Evolutionary conservation across 2,888 invertebrate genomes (phyloP), one percentile per base, ranked within the genome.

Genomic region (Scaptomyza reducta): DNA sequence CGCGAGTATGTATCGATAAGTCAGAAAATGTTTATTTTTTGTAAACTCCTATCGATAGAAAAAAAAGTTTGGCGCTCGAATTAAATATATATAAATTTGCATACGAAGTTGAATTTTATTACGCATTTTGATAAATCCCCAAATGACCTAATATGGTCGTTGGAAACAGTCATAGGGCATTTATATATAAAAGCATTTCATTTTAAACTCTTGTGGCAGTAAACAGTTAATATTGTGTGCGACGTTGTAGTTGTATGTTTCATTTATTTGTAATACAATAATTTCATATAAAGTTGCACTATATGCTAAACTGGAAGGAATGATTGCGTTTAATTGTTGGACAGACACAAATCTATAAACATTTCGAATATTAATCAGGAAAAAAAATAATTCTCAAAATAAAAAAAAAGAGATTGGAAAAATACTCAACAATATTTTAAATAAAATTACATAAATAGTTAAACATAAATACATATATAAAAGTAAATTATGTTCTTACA

Each of bases 221-320:
- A 79, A 79, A 69, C 57, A 79, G 63, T 64, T 81, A 53, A 64
- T 76, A 56, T 56, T 40, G 58, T 71, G 56, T 41, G 29, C 33
- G 29, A 53, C 44, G 18, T 71, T 79, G 51, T 66, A 68, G 61
- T 81, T 62, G 56, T 53, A 61, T 75, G 56, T 70, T 65, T 63
- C 38, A 58, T 79, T 73, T 68, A 73, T 84, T 71, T 70, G 55
- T 49, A 84, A 73, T 84, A 85, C 68, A 87, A 63, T 87, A 75
- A 67, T 84, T 84, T 79, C 64, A 75, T 84, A 69, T 83, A 66
- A 86, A 73, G 72, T 81, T 82, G 73, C 78, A 81, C 79, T 81
- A 74, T 75, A 87, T 65, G 85, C 87, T 87, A 81, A 73, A 69
- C 73, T 82, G 82, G 82, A 82, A 82, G 82, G 87, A 82, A 82